Conservation (phyloP, 2,888 invertebrate species). For the Coremacera marginata region DNA sequence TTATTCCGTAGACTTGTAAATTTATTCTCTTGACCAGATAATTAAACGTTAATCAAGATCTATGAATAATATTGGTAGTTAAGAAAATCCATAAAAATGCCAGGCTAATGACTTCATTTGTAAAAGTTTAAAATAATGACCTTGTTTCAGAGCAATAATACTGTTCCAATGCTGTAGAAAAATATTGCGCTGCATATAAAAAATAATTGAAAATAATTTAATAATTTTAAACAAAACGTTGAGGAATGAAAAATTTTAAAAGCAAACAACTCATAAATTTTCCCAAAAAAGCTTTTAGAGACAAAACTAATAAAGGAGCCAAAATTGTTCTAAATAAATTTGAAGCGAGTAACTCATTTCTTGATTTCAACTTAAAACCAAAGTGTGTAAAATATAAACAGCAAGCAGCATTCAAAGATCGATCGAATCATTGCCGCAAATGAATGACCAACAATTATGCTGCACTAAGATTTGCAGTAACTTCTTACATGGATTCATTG, state of each 20-base stretch:
- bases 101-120: too few relatives aligned
- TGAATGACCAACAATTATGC: background rate
- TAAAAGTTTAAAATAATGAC: background rate
- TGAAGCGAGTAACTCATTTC: background rate
- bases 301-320: background rate
- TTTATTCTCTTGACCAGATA: too few relatives aligned
- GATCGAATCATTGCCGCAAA: background rate
- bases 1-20: too few relatives aligned
- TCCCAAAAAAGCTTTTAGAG: background rate
- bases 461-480: too few relatives aligned
- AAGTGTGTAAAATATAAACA: background rate
- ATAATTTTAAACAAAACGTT: background rate
- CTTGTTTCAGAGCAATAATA: background rate
- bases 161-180: background rate
- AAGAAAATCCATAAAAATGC: too few relatives aligned
- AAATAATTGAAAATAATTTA: background rate
- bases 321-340: background rate
- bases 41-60: too few relatives aligned
- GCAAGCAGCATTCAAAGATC: background rate
- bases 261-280: background rate
- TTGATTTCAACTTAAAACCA: too few relatives aligned
- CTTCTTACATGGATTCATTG: too few relatives aligned
- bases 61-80: too few relatives aligned
- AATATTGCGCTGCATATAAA: background rate
- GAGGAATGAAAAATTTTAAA: background rate